phyloP scores from a whole-genome alignment of 1,140 invertebrate species.

The Xylocopa sonorina region DNA sequence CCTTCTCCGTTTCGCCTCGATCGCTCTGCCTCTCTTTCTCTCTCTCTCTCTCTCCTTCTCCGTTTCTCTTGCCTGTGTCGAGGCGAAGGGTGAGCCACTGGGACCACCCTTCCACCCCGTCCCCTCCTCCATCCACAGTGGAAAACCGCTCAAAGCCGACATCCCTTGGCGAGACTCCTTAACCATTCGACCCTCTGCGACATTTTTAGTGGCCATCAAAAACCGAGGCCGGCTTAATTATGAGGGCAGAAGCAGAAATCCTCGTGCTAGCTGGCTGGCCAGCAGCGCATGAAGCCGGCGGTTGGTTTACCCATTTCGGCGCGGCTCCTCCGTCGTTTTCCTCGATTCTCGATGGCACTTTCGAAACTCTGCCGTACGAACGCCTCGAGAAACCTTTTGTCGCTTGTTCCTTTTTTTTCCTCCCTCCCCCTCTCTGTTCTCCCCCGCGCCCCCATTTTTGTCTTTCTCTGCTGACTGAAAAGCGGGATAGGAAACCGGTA shows the following conservation, averaged over 20 bases:
- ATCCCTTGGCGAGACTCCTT: slow-evolving; percentile 72
- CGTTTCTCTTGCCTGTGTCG: neutral
- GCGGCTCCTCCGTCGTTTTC: neutral
- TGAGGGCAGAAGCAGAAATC: slow-evolving; percentile 69
- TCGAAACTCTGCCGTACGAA: slow-evolving; percentile 14
- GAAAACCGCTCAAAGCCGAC: slow-evolving; percentile 2
- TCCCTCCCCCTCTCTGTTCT: no score
- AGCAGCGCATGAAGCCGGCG: slow-evolving; percentile 12
- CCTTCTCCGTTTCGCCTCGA: slow-evolving; percentile 10
- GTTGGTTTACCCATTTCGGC: slow-evolving; percentile 33
- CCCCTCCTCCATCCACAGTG: neutral
- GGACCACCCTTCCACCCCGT: slow-evolving; percentile 33
- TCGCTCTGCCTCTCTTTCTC: slow-evolving; percentile 31
- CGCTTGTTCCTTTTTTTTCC: neutral
- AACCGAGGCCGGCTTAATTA: slow-evolving; percentile 79
- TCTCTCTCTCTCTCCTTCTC: neutral
- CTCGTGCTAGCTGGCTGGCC: slow-evolving; percentile 21
- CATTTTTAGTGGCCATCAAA: slow-evolving; percentile 82
- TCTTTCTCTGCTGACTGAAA: neutral
- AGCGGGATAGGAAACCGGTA: neutral
- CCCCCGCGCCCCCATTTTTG: no score
- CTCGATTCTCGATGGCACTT: slow-evolving; percentile 26
- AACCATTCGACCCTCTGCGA: slow-evolving; percentile 79
- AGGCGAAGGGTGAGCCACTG: neutral
- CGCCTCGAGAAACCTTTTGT: slow-evolving; percentile 30